A percentile compares a stretch with the other conserved stretches of the same genome.
These are phyloP conservation scores for Larimichthys crocea DNA, from an alignment of 2,113 vertebrate species.

Conservation along the genomic window DNA sequence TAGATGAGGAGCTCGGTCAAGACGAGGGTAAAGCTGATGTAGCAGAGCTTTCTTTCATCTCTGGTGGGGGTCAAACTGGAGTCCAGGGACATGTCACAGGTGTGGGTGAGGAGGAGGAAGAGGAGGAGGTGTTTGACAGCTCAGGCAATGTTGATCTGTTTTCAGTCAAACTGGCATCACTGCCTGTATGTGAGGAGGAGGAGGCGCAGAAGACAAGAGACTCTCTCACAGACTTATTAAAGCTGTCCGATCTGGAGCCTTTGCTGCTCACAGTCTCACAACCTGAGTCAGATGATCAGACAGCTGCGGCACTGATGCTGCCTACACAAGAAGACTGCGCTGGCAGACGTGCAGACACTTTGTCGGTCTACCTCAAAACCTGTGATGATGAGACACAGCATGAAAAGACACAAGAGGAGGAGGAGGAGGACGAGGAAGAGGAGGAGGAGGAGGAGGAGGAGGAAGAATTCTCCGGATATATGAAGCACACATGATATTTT, in stretches of 20 bases:
- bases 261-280: background rate
- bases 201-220: slow-evolving; percentile 5
- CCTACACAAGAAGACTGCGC: background rate
- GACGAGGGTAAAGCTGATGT: background rate
- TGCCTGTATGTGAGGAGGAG: background rate
- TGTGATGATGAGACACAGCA: background rate
- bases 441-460: slow-evolving; percentile 49
- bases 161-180: slow-evolving; percentile 61
- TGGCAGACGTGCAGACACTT: background rate
- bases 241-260: background rate
- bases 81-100: background rate
- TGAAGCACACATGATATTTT: slow-evolving; percentile 42
- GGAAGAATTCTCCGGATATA: slow-evolving; percentile 50
- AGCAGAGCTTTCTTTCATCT: background rate
- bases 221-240: background rate
- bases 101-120: slow-evolving; percentile 1
- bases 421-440: slow-evolving; percentile 44
- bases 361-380: background rate
- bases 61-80: background rate
- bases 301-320: background rate
- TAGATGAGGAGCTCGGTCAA: background rate
- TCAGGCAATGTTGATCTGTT: slow-evolving; percentile 64
- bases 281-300: background rate
- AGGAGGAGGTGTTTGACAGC: background rate
- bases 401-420: slow-evolving; percentile 2